Conservation (phyloP, 2,888 invertebrate species). For the Nephrotoma appendiculata region DNA sequence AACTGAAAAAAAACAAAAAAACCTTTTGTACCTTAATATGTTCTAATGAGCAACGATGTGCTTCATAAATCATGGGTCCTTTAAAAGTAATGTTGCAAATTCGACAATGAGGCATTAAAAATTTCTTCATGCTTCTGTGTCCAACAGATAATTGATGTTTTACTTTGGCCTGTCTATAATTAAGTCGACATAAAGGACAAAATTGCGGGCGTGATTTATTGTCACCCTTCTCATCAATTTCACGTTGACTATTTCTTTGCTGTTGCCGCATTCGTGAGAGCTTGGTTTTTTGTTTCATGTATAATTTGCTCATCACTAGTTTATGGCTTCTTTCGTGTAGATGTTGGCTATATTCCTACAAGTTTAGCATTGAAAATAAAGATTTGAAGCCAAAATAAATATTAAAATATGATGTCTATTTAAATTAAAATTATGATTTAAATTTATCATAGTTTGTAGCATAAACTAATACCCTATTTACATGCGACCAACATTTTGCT, state of each 20-base stretch:
- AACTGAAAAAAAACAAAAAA: neutral
- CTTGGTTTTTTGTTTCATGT: slow-evolving; percentile 57
- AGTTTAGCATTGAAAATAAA: neutral
- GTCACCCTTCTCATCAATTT: slow-evolving; percentile 55
- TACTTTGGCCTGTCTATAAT: slow-evolving; percentile 58
- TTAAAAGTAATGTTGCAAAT: slow-evolving; percentile 63
- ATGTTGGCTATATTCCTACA: slow-evolving; percentile 57
- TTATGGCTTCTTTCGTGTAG: slow-evolving; percentile 56
- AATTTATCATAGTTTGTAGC: too few relatives aligned
- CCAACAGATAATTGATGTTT: slow-evolving; percentile 67
- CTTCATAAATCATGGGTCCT: slow-evolving; percentile 74
- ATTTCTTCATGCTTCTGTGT: slow-evolving; percentile 72
- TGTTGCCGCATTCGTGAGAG: slow-evolving; percentile 62
- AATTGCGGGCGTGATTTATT: slow-evolving; percentile 47
- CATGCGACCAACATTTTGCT: too few relatives aligned
- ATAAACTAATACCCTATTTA: too few relatives aligned
- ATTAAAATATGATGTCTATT: neutral
- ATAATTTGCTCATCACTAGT: slow-evolving; percentile 56
- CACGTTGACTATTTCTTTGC: slow-evolving; percentile 65
- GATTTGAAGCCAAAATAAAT: too few relatives aligned
- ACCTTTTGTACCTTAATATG: slow-evolving; percentile 50
- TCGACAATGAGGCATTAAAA: slow-evolving; percentile 68
- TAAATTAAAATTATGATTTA: too few relatives aligned
- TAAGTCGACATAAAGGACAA: slow-evolving; percentile 60
- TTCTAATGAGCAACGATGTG: slow-evolving; percentile 65